Percentiles rank a stretch among this genome's conserved stretches.
phyloP scores from a whole-genome alignment of 2,888 invertebrate genomes.

The Hylaea fasciaria region DNA sequence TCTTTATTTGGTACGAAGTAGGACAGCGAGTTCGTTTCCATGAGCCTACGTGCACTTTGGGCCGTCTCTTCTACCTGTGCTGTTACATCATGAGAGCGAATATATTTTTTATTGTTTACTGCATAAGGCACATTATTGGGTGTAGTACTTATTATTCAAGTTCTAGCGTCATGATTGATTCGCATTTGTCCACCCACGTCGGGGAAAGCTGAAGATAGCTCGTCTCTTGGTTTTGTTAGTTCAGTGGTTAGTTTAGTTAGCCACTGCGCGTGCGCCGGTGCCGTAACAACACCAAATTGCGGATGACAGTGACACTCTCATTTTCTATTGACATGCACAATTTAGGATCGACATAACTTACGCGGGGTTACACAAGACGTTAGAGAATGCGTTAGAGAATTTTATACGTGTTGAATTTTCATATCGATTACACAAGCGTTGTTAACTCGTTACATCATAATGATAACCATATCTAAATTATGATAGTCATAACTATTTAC shows the following conservation, averaged over 20 bases:
- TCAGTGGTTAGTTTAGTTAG: constrained; percentile 64
- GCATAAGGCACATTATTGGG: constrained; percentile 50
- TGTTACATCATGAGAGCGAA: constrained; percentile 33
- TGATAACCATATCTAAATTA: constrained; percentile 9
- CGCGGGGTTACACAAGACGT: constrained; percentile 45
- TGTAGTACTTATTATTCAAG: constrained; percentile 24
- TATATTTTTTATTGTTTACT: constrained; percentile 46
- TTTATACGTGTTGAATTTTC: constrained; percentile 31
- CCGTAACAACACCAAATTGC: constrained; percentile 65
- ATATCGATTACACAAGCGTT: constrained; percentile 21
- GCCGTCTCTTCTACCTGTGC: constrained; percentile 42
- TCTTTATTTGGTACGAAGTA: constrained; percentile 65
- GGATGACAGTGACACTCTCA: constrained; percentile 68
- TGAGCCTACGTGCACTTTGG: constrained; percentile 61
- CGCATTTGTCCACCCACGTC: constrained; percentile 51
- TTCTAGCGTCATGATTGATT: constrained; percentile 56
- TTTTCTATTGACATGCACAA: constrained; percentile 68
- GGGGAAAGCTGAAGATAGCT: constrained; percentile 72
- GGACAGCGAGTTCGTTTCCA: constrained; percentile 59
- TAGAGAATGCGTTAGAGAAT: constrained; percentile 22
- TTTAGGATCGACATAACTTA: constrained; percentile 51
- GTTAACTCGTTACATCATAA: constrained; percentile 6
- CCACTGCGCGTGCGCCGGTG: constrained; percentile 54
- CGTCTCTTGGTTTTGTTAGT: constrained; percentile 59
- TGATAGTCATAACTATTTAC: not conserved